Percentiles rank a stretch among this genome's conserved stretches.
These are phyloP conservation scores for Thripadectes ignobilis DNA, from an alignment of 2,797 vertebrate species.

Conservation along the genomic window DNA sequence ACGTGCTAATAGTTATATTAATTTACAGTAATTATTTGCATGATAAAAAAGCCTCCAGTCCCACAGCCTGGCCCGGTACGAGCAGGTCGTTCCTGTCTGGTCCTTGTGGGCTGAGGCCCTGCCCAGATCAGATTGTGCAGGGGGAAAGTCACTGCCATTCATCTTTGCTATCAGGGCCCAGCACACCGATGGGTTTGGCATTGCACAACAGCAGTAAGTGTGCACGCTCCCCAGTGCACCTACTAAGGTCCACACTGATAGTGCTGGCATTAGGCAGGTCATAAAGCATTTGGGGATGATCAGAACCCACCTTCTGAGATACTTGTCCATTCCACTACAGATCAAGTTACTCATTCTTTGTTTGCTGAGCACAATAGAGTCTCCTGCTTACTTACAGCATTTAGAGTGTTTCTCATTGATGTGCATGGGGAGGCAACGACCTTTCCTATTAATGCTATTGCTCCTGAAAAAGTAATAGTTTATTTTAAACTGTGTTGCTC, in stretches of 20 bases:
- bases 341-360: neutral
- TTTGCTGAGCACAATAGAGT: neutral
- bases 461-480: neutral
- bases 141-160: neutral
- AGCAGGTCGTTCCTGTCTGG: neutral
- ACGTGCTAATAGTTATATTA: neutral
- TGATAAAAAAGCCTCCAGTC: neutral
- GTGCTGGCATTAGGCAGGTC: neutral
- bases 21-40: neutral
- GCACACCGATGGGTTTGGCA: neutral
- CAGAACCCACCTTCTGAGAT: neutral
- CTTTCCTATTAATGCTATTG: neutral
- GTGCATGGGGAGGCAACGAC: neutral
- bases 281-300: neutral
- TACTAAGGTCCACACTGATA: neutral
- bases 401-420: neutral
- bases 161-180: neutral
- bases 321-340: neutral
- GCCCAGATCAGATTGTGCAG: conserved; percentile 7
- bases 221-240: neutral
- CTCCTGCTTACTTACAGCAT: neutral
- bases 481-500: neutral
- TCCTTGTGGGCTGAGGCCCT: neutral
- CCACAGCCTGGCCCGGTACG: neutral
- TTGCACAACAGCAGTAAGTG: neutral